Conservation (phyloP, 2,888 invertebrate genomes). For the Charanyca ferruginea region DNA sequence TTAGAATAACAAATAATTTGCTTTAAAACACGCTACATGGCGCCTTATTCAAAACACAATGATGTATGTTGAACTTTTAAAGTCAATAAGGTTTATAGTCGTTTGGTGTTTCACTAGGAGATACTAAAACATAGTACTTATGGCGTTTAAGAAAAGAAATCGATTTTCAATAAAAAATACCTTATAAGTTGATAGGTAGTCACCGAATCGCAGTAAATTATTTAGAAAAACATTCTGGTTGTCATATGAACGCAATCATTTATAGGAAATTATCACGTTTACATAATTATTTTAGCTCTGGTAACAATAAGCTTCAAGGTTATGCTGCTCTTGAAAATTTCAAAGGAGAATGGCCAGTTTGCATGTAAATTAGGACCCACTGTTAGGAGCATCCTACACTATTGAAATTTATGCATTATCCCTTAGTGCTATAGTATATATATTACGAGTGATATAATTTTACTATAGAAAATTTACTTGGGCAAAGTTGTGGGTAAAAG, state of each 20-base stretch:
- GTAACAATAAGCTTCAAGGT: not conserved
- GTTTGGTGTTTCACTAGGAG: constrained; percentile 26
- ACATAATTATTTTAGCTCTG: constrained; percentile 30
- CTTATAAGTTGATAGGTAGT: constrained; percentile 40
- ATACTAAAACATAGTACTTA: constrained; percentile 27
- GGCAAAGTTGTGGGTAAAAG: too few species aligned
- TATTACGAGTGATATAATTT: too few species aligned
- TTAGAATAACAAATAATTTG: constrained; percentile 80
- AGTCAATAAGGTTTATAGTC: constrained; percentile 44
- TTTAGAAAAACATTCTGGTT: constrained; percentile 47
- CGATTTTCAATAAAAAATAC: constrained; percentile 65
- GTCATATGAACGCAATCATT: constrained; percentile 60
- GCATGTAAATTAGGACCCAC: too few species aligned
- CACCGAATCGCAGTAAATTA: constrained; percentile 66
- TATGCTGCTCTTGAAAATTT: constrained; percentile 54
- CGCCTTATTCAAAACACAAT: constrained; percentile 53
- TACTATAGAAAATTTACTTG: too few species aligned
- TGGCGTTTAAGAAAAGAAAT: constrained; percentile 52
- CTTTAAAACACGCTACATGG: constrained; percentile 44
- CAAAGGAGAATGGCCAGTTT: not conserved
- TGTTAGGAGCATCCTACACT: too few species aligned
- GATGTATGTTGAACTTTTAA: constrained; percentile 22
- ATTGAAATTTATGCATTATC: too few species aligned
- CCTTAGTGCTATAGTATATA: too few species aligned
- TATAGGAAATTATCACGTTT: constrained; percentile 58